Evolutionary conservation across 1,140 invertebrate species (phyloP).

Genomic region (Drosophila pruinosa): DNA sequence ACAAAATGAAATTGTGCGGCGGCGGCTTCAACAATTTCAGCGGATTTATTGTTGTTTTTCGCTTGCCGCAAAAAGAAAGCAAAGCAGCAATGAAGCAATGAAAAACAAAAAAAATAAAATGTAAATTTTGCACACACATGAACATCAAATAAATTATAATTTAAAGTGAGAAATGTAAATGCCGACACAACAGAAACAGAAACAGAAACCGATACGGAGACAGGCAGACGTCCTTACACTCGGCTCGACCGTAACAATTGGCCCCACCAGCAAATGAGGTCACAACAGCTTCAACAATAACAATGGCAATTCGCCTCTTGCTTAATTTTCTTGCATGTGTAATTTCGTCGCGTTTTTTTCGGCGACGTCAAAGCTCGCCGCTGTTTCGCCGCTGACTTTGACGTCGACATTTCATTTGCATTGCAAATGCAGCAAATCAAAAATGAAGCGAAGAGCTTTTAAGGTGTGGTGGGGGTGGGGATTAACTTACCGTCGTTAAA

Average conservation of each 20-base stretch:
- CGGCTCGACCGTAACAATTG: slow-evolving; percentile 18
- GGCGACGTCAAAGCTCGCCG: slow-evolving; percentile 22
- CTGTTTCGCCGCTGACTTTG: slow-evolving; percentile 11
- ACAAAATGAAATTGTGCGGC: slow-evolving; percentile 54
- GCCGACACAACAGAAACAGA: slow-evolving; percentile 15
- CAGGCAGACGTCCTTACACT: slow-evolving; percentile 32
- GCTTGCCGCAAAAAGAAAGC: slow-evolving; percentile 36
- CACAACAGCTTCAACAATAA: slow-evolving; percentile 30
- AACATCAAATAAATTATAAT: slow-evolving; percentile 39
- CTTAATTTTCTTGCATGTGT: slow-evolving; percentile 26
- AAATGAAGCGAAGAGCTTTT: slow-evolving; percentile 6
- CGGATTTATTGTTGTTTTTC: slow-evolving; percentile 61
- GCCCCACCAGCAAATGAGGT: slow-evolving; percentile 29
- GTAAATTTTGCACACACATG: slow-evolving; percentile 38
- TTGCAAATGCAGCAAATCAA: slow-evolving; percentile 52
- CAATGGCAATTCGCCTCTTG: slow-evolving; percentile 24
- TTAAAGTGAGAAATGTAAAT: slow-evolving; percentile 35
- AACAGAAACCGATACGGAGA: not conserved
- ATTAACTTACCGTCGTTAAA: slow-evolving; percentile 72
- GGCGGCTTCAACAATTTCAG: slow-evolving; percentile 21
- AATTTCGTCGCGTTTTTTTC: slow-evolving; percentile 28
- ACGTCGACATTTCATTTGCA: slow-evolving; percentile 58
- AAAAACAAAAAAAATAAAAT: slow-evolving; percentile 16
- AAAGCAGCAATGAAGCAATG: slow-evolving; percentile 1
- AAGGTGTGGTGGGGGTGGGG: not conserved